phyloP scores from a whole-genome alignment of 1,140 invertebrate genomes.

The Trichogramma pretiosum region DNA sequence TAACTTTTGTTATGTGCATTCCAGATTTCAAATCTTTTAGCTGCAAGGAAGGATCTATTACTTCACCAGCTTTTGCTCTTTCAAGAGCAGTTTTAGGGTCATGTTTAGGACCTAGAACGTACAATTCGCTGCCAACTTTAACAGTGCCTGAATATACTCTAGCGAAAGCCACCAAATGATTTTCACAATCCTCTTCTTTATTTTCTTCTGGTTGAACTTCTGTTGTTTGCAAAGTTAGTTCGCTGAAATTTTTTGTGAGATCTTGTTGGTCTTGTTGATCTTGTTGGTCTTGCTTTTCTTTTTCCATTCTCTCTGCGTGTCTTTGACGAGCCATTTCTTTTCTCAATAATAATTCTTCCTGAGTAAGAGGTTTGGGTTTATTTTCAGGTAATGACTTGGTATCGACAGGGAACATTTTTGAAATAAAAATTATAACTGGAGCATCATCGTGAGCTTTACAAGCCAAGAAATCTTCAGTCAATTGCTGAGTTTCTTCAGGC shows the following conservation, averaged over 20 bases:
- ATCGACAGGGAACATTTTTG: constrained; percentile 89
- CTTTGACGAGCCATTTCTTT: constrained; percentile 60
- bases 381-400: constrained; percentile 62
- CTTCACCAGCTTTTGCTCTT: constrained; percentile 31
- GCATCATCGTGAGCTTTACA: constrained; percentile 59
- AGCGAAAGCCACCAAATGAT: constrained; percentile 85
- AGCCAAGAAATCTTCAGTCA: constrained; percentile 68
- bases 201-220: constrained; percentile 5
- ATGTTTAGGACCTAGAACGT: constrained; percentile 85
- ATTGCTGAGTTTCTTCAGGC: constrained; percentile 57
- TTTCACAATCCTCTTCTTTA: constrained; percentile 46
- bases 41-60: constrained; percentile 46
- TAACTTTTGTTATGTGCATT: constrained; percentile 54
- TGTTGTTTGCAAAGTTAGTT: not conserved
- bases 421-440: constrained; percentile 84
- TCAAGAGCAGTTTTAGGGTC: constrained; percentile 58
- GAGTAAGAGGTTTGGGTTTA: constrained; percentile 61
- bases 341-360: constrained; percentile 64
- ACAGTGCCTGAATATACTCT: constrained; percentile 86
- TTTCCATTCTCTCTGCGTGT: constrained; percentile 45
- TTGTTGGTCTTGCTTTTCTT: constrained; percentile 13
- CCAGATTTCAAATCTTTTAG: constrained; percentile 60
- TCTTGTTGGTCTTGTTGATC: constrained; percentile 17
- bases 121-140: constrained; percentile 66
- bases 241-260: constrained; percentile 16